These are phyloP conservation scores for Myopa tessellatipennis DNA, from an alignment of 2,888 invertebrate species.

Conservation along the genomic window DNA sequence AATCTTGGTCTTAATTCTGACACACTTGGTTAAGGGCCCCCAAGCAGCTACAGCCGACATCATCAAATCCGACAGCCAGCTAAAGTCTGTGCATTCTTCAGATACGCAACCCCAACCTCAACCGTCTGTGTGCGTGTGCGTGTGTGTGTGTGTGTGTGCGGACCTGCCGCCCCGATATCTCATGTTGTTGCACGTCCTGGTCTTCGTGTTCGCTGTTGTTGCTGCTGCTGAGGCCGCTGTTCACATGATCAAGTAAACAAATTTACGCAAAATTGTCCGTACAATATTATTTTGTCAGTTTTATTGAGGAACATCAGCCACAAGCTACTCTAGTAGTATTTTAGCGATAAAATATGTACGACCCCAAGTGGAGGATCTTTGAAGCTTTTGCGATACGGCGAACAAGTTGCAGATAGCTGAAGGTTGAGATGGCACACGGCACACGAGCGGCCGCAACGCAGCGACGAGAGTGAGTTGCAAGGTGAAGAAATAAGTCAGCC, in stretches of 20 bases:
- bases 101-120: background rate
- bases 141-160: background rate
- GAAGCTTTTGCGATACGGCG: constrained; percentile 36
- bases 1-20: too few species aligned
- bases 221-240: constrained; percentile 11
- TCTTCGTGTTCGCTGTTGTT: background rate
- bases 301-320: constrained; percentile 62
- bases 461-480: constrained; percentile 29
- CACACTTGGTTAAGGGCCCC: too few species aligned
- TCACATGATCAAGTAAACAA: constrained; percentile 40
- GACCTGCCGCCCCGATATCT: constrained; percentile 15
- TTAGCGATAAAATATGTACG: constrained; percentile 62
- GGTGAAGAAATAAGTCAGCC: constrained; percentile 38
- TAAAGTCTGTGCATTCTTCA: background rate
- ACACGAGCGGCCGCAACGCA: constrained; percentile 20
- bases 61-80: background rate
- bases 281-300: constrained; percentile 63
- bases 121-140: background rate
- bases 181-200: background rate
- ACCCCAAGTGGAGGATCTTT: constrained; percentile 21
- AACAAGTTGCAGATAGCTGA: constrained; percentile 1
- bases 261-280: constrained; percentile 43
- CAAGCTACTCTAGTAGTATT: constrained; percentile 63
- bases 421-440: background rate
- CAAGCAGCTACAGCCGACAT: too few species aligned